Conservation (phyloP, 2,797 vertebrate species). For the Tangara arthus region DNA sequence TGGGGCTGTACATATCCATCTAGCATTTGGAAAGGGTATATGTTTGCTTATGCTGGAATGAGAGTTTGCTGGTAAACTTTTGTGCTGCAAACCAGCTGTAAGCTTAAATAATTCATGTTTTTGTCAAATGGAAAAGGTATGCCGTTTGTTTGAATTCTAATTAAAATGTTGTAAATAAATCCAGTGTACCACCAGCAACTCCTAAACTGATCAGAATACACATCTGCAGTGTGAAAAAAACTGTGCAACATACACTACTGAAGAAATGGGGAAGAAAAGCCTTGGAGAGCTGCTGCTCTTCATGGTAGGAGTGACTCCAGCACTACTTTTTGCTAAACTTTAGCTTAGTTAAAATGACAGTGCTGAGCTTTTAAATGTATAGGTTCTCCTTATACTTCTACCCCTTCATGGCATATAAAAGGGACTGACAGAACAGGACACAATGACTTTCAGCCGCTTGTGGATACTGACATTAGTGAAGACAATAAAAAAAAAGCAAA, state of each 20-base stretch:
- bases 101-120: background rate
- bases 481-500: background rate
- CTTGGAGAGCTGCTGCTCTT: background rate
- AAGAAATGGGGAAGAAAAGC: background rate
- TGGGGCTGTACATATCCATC: background rate
- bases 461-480: background rate
- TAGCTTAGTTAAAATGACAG: background rate
- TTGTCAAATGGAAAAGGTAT: background rate
- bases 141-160: background rate
- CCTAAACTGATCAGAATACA: background rate
- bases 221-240: background rate
- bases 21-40: background rate
- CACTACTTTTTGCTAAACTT: background rate
- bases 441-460: background rate
- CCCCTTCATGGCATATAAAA: background rate
- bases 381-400: background rate
- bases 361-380: background rate
- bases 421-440: background rate
- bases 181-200: rapidly evolving
- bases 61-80: background rate
- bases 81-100: background rate
- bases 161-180: background rate
- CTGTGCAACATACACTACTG: background rate
- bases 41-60: background rate
- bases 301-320: background rate